Conservation (phyloP, 1,140 invertebrate genomes). For the Aphis gossypii region DNA sequence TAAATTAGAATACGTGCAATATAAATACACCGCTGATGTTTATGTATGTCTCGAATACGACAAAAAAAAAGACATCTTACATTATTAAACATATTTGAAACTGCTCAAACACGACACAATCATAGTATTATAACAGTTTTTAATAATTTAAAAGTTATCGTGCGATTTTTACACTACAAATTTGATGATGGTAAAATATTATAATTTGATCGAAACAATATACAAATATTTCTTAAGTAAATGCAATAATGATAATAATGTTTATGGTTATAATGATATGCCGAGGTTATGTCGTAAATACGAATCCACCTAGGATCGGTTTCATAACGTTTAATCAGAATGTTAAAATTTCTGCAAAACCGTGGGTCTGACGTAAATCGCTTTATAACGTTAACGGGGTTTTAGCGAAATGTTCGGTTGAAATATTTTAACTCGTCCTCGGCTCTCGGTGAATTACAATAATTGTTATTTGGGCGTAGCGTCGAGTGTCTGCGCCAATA, state of each 20-base stretch:
- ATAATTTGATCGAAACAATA: too few species aligned
- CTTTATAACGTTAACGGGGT: background rate
- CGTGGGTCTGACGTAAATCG: background rate
- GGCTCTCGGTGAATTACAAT: background rate
- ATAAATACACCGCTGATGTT: too few species aligned
- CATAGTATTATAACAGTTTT: too few species aligned
- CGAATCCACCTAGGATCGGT: background rate
- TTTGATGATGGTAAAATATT: too few species aligned
- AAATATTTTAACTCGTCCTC: background rate
- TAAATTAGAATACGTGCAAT: background rate
- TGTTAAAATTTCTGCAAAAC: background rate
- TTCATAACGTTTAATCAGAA: constrained; percentile 9
- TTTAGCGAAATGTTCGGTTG: background rate
- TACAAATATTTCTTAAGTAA: too few species aligned
- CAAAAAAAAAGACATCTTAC: background rate
- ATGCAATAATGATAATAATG: too few species aligned
- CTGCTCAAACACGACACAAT: background rate
- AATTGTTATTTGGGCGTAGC: background rate
- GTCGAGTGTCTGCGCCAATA: background rate
- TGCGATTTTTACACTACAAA: background rate
- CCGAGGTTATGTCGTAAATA: background rate
- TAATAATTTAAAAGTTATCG: background rate
- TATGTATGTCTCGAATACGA: too few species aligned
- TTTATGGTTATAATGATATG: too few species aligned
- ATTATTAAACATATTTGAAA: background rate